phyloP scores from a whole-genome alignment of 2,888 invertebrate species.

The Amiota communis region DNA sequence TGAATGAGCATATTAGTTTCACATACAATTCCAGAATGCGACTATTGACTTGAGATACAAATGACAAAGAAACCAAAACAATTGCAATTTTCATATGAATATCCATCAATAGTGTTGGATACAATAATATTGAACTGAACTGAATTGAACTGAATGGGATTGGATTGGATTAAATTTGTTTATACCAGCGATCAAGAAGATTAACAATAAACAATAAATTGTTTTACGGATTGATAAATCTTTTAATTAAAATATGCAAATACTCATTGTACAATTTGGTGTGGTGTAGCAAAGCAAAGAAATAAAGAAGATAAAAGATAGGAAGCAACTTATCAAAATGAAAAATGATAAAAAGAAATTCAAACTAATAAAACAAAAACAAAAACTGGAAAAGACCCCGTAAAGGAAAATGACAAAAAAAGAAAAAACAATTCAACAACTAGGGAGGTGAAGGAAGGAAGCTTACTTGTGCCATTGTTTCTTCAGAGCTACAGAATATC shows the following conservation, averaged over 20 bases:
- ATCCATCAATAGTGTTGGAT: no score
- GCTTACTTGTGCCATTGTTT: no score
- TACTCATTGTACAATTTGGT: conserved; percentile 14
- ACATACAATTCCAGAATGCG: no score
- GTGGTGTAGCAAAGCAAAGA: not conserved
- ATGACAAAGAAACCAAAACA: no score
- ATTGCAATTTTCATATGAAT: no score
- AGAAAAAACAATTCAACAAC: not conserved
- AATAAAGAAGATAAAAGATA: not conserved
- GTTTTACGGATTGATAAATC: conserved; percentile 36
- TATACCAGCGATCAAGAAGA: conserved; percentile 17
- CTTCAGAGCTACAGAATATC: no score
- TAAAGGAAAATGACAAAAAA: not conserved
- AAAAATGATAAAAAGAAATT: conserved; percentile 21
- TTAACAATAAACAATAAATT: conserved; percentile 34
- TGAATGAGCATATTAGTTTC: no score
- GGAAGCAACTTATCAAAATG: conserved; percentile 23
- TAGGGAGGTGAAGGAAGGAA: no score
- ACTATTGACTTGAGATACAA: no score
- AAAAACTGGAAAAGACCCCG: not conserved
- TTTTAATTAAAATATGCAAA: conserved; percentile 32
- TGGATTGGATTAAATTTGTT: conserved; percentile 33
- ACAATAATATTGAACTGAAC: no score
- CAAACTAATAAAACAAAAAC: conserved; percentile 13
- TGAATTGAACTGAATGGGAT: conserved; percentile 30